Evolutionary conservation across 2,888 invertebrate genomes (phyloP).

Genomic region (Pharmacophagus antenor): DNA sequence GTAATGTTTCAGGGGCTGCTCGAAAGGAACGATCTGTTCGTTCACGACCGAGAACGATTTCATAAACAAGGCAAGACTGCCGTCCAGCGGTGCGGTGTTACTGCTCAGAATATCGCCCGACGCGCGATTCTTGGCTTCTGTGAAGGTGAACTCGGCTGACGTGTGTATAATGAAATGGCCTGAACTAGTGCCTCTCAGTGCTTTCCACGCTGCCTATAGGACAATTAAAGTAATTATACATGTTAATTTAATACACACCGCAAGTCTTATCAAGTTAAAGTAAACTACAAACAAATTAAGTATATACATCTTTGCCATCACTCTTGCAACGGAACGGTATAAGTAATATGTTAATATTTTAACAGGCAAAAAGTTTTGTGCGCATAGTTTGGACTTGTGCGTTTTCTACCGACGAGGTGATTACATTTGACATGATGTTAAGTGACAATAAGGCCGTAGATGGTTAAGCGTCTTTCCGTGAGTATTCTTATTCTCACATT

Average conservation of each 20-base stretch:
- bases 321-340: too few relatives aligned
- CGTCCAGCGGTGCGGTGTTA: constrained; percentile 38
- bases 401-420: too few relatives aligned
- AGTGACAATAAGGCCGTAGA: too few relatives aligned
- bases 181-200: constrained; percentile 41
- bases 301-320: too few relatives aligned
- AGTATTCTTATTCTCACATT: too few relatives aligned
- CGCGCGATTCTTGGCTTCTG: constrained; percentile 57
- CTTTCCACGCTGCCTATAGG: constrained; percentile 44
- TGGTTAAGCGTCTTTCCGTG: too few relatives aligned
- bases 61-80: constrained; percentile 38
- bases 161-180: constrained; percentile 62
- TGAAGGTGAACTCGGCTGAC: constrained; percentile 41
- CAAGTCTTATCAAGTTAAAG: too few relatives aligned
- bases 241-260: not conserved
- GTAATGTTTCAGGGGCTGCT: constrained; percentile 65
- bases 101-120: constrained; percentile 61
- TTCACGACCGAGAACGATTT: constrained; percentile 40
- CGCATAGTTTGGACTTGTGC: too few relatives aligned
- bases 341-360: too few relatives aligned
- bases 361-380: too few relatives aligned
- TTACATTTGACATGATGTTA: too few relatives aligned
- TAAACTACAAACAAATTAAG: too few relatives aligned
- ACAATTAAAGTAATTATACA: constrained; percentile 51
- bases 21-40: constrained; percentile 49